Base-by-base conservation (phyloP, 2,113 vertebrate genomes). In the Triplophysa tibetana region DNA sequence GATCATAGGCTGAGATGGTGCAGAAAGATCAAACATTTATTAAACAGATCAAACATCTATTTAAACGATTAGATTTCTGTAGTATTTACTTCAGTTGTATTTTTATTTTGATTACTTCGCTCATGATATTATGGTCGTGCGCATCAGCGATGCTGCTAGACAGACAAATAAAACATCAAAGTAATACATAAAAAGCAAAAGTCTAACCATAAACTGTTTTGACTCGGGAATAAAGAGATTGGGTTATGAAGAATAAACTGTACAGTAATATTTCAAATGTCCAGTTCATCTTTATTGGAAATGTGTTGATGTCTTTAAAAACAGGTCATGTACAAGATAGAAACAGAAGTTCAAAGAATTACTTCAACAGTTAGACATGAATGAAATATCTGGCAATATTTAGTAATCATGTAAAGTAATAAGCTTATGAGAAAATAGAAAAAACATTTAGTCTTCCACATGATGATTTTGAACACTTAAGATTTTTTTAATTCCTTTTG, bases 1-100 rank as follows among this genome's bases (percentile, higher is more conserved):
- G 70, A 41, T 61, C 10, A 75, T 14, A 74, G 23, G 33, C 17
- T 61, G 24, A 70, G 45, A 70, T 17, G 21, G 23, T 45, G 8
- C 41, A 13, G 2, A 69, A 52, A 50, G 29, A 74, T 75, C 41
- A 45, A 43, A 60, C 70, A 74, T 48, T n/a, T 14, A 56, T 56
- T n/a, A 56, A 56, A 50, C 48, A 29, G 2, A n/a, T n/a, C n/a
- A n/a, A n/a, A n/a, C 54, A n/a, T 56, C 4, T 52, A 52, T 52
- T 52, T 52, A 52, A 50, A 52, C 16, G 4, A 5, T 52, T 5
- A 52, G 13, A 52, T 16, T 50, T 14, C 14, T 50, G 14, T 52
- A 16, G 43, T 11, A 45, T 45, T 45, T 0, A 12, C 9, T 45
- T 45, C 4, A 45, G 43, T 45, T 45, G 11, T 45, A 11, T 45